phyloP scores from a whole-genome alignment of 2,797 vertebrate genomes.

The Champsocephalus esox region DNA sequence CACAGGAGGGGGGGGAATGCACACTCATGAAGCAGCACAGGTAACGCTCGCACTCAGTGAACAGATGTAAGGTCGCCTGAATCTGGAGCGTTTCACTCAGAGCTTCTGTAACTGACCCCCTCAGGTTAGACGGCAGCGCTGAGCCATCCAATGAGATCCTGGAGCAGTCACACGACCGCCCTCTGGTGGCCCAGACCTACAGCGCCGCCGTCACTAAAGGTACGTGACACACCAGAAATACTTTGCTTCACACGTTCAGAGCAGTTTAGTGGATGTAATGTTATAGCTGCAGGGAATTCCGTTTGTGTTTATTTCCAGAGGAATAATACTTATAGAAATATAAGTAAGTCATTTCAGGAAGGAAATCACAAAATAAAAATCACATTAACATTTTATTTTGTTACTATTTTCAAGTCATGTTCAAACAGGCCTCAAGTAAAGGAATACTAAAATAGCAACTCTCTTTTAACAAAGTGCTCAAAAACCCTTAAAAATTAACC shows the following conservation, averaged over 20 bases:
- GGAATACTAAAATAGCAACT: no score
- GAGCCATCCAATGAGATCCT: slow-evolving; percentile 94
- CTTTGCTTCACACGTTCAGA: background rate
- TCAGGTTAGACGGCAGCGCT: slow-evolving; percentile 93
- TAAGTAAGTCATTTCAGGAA: background rate
- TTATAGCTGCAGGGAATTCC: background rate
- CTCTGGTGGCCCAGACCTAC: slow-evolving; percentile 92
- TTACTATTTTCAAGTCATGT: no score
- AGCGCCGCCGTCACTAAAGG: slow-evolving; percentile 90
- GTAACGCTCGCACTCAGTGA: slow-evolving; percentile 74
- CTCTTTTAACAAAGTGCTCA: no score
- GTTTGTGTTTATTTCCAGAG: background rate
- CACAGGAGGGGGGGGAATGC: slow-evolving; percentile 97
- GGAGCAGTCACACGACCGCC: slow-evolving; percentile 94
- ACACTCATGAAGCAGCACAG: slow-evolving; percentile 99
- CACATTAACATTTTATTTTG: no score
- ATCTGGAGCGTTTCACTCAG: background rate
- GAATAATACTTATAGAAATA: background rate
- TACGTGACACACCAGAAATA: slow-evolving; percentile 45
- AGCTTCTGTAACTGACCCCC: background rate
- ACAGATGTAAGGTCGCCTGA: background rate
- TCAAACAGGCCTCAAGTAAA: no score
- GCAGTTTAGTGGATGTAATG: background rate
- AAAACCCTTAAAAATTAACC: no score
- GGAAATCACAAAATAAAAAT: background rate